Conservation (phyloP, 2,888 invertebrate genomes). For the Corbicula japonica region DNA sequence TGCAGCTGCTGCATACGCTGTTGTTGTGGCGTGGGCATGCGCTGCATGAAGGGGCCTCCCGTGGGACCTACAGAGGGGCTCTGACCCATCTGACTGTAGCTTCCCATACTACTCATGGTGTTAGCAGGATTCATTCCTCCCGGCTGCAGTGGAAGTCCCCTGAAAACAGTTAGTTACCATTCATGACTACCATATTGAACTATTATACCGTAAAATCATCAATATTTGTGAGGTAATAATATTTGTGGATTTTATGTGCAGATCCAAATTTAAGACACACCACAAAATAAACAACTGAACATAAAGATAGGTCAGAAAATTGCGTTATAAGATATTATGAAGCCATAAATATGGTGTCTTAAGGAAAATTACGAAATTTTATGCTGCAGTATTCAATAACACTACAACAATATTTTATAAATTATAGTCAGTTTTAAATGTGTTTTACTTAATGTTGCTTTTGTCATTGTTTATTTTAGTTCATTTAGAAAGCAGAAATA, state of each 20-base stretch:
- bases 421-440: too few species aligned
- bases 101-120: conserved; percentile 67
- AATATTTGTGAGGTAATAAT: neutral
- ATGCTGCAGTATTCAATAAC: too few species aligned
- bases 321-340: neutral
- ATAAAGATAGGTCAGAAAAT: neutral
- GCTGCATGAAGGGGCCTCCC: conserved; percentile 65
- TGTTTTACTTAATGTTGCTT: too few species aligned
- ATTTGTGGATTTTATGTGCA: neutral
- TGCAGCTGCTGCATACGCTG: conserved; percentile 84
- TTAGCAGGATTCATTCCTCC: conserved; percentile 54
- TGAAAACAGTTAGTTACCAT: too few species aligned
- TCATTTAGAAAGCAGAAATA: too few species aligned
- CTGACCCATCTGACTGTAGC: conserved; percentile 81
- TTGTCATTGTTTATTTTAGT: too few species aligned
- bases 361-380: too few species aligned
- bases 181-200: too few species aligned
- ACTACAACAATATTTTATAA: too few species aligned
- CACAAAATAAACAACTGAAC: neutral
- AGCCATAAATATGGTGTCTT: too few species aligned
- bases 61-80: conserved; percentile 66
- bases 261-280: neutral
- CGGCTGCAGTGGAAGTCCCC: conserved; percentile 50
- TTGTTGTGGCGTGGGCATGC: conserved; percentile 79
- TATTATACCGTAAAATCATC: too few species aligned